Percentiles rank a stretch among this genome's conserved stretches.
Conservation (phyloP, 2,113 vertebrate species). For the Numida meleagris region DNA sequence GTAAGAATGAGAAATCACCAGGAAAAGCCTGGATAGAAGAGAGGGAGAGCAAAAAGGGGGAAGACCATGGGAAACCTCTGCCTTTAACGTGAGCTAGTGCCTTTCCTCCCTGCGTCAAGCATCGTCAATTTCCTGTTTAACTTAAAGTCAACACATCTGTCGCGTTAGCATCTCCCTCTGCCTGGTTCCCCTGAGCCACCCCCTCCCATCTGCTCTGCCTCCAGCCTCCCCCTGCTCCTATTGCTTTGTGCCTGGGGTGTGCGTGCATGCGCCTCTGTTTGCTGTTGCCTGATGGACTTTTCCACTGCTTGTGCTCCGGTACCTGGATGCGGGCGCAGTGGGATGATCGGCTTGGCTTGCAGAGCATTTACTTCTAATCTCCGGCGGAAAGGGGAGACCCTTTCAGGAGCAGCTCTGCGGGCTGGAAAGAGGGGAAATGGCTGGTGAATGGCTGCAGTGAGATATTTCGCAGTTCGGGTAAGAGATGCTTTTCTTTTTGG, state of each 20-base stretch:
- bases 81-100: slow-evolving; percentile 20
- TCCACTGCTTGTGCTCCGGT: slow-evolving; percentile 50
- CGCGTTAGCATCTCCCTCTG: neutral
- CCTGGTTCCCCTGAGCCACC: slow-evolving; percentile 50
- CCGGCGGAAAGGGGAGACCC: slow-evolving; percentile 68
- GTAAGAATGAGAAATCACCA: neutral
- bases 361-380: slow-evolving; percentile 85
- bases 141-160: slow-evolving; percentile 71
- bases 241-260: neutral
- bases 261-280: neutral
- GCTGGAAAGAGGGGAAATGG: neutral
- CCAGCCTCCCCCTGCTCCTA: neutral
- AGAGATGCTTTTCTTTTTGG: slow-evolving; percentile 64
- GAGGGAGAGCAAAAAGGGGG: neutral
- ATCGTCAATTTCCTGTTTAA: slow-evolving; percentile 59
- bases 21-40: neutral
- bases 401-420: slow-evolving; percentile 37
- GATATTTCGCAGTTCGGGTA: slow-evolving; percentile 69
- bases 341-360: slow-evolving; percentile 81
- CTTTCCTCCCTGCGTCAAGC: neutral
- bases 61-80: neutral
- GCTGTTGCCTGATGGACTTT: slow-evolving; percentile 61
- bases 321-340: slow-evolving; percentile 51
- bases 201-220: slow-evolving; percentile 67
- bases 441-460: slow-evolving; percentile 28